A percentile compares a stretch with the other conserved stretches of the same genome.
phyloP scores from a whole-genome alignment of 2,113 vertebrate genomes.

The Ageneiosus marmoratus region DNA sequence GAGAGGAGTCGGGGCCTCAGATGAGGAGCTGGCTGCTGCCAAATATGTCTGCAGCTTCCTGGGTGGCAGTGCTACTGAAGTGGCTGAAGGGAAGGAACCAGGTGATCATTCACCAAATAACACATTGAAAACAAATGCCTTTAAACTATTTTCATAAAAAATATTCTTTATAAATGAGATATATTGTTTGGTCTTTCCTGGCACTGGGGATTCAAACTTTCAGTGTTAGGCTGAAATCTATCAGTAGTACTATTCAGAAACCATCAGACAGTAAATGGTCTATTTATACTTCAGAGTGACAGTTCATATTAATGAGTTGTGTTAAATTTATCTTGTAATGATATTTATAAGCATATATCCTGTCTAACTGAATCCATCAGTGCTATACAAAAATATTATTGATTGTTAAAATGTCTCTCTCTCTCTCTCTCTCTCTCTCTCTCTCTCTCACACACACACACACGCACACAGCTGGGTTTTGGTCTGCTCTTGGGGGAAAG shows the following conservation, averaged over 20 bases:
- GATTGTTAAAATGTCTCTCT: not conserved
- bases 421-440: not conserved
- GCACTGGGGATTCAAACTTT: not conserved
- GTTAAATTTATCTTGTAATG: not conserved
- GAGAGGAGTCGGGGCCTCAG: constrained; percentile 66
- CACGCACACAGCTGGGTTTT: constrained; percentile 64
- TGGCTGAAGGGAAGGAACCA: constrained; percentile 69
- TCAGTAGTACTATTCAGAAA: not conserved
- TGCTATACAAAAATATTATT: not conserved
- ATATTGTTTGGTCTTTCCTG: not conserved
- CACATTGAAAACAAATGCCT: not conserved
- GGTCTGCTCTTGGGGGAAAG: constrained; percentile 72
- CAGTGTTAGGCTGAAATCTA: not conserved
- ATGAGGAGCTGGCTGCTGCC: constrained; percentile 64
- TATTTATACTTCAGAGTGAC: not conserved
- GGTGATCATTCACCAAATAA: constrained; percentile 49
- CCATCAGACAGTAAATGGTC: not conserved
- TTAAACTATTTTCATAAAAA: not conserved
- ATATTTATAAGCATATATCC: not conserved
- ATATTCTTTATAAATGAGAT: not conserved
- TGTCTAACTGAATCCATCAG: not conserved
- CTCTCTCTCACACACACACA: not conserved
- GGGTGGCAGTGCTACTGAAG: constrained; percentile 58
- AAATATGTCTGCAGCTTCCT: constrained; percentile 63
- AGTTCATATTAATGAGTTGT: not conserved